Conservation (phyloP, 2,888 invertebrate genomes). For the Phortica magna region DNA sequence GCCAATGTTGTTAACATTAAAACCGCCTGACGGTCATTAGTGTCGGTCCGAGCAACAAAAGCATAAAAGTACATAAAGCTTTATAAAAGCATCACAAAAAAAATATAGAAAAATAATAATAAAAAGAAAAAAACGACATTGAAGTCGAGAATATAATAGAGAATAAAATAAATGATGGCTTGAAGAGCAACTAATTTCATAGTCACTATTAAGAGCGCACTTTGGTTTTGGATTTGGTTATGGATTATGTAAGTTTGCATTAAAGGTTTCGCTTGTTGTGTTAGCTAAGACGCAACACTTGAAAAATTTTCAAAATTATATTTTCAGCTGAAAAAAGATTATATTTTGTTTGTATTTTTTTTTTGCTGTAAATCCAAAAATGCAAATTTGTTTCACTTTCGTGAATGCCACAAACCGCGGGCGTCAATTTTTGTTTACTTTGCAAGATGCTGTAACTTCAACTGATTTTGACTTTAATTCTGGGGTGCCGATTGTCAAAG, state of each 20-base stretch:
- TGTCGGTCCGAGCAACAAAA: background rate
- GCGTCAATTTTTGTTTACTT: conserved; percentile 59
- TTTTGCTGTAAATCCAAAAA: background rate
- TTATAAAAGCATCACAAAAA: background rate
- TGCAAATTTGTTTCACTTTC: conserved; percentile 33
- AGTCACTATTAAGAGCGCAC: too few species aligned
- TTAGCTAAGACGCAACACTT: too few species aligned
- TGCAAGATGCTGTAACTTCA: conserved; percentile 36
- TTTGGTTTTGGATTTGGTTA: too few species aligned
- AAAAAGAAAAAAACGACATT: conserved; percentile 3
- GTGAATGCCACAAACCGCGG: too few species aligned
- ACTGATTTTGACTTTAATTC: conserved; percentile 18
- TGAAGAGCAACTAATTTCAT: background rate
- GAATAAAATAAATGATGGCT: background rate
- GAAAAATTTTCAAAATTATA: too few species aligned
- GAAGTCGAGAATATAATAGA: background rate
- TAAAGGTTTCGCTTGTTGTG: too few species aligned
- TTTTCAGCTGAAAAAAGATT: too few species aligned
- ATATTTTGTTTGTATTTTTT: too few species aligned
- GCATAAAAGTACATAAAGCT: background rate
- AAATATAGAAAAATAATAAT: background rate
- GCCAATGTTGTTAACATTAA: conserved; percentile 8
- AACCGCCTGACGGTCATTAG: conserved; percentile 16
- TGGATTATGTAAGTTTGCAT: too few species aligned
- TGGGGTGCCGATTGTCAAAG: conserved; percentile 15